Evolutionary conservation across 2,113 vertebrate genomes (phyloP).

Genomic region (Clarias batrachus): DNA sequence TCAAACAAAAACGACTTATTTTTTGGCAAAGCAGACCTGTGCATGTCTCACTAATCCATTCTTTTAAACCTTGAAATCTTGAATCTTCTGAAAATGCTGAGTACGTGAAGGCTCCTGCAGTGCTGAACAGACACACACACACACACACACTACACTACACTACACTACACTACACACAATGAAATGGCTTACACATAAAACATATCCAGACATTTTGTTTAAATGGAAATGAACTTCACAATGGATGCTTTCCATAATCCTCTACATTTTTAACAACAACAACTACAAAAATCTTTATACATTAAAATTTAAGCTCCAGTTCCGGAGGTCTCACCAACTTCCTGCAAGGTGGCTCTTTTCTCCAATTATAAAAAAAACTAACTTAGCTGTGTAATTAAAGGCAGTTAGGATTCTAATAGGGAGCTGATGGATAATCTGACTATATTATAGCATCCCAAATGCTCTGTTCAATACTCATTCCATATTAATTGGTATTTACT

Average conservation of each 20-base stretch:
- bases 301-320: conserved; percentile 4
- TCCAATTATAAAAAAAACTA: conserved; percentile 58
- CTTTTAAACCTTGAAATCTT: not conserved
- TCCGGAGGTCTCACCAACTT: not conserved
- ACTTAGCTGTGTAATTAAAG: conserved; percentile 59
- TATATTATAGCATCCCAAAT: conserved; percentile 56
- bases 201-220: not conserved
- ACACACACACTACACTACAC: not conserved
- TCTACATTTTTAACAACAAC: not conserved
- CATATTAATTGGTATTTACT: conserved; percentile 66
- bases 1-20: not conserved
- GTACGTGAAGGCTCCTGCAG: not conserved
- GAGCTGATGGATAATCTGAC: conserved; percentile 63
- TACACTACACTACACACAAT: too few species aligned
- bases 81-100: conserved; percentile 22
- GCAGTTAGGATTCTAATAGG: conserved; percentile 62
- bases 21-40: not conserved
- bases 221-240: conserved; percentile 18
- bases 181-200: conserved; percentile 7
- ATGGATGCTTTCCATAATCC: conserved; percentile 10
- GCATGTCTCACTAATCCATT: not conserved
- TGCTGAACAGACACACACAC: not conserved
- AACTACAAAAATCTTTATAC: conserved; percentile 10
- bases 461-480: conserved; percentile 60
- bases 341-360: conserved; percentile 52